Conservation (phyloP, 1,140 invertebrate genomes). For the Rhizoglyphus robini region DNA sequence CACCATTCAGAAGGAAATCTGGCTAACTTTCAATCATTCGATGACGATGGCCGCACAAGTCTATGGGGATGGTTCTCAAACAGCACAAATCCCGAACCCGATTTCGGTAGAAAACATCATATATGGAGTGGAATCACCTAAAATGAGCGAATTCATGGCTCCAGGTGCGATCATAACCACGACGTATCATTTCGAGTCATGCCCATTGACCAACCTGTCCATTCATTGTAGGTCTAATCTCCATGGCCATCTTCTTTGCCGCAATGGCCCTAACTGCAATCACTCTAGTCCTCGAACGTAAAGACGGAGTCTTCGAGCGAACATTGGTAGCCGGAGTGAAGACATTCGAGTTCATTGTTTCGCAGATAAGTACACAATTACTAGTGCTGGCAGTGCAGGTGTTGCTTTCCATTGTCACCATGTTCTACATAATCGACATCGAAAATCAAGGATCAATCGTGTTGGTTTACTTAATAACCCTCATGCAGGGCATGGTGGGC, state of each 20-base stretch:
- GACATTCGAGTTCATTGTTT: conserved; percentile 74
- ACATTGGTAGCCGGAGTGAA: conserved; percentile 79
- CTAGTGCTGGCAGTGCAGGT: conserved; percentile 89
- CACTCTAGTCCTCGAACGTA: conserved; percentile 75
- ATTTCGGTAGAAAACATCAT: conserved; percentile 59
- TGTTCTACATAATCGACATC: conserved; percentile 65
- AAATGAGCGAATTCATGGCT: conserved; percentile 53
- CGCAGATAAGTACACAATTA: conserved; percentile 82
- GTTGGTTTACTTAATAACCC: conserved; percentile 56
- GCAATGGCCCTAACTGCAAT: conserved; percentile 86
- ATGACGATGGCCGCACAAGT: not conserved
- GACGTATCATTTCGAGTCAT: conserved; percentile 28
- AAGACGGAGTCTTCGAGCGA: conserved; percentile 70
- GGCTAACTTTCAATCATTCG: conserved; percentile 17
- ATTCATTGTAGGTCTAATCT: not conserved
- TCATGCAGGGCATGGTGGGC: conserved; percentile 66
- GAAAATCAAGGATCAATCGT: conserved; percentile 60
- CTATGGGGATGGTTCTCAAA: not conserved
- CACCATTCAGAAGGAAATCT: conserved; percentile 21
- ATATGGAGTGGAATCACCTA: conserved; percentile 71
- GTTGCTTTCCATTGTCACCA: conserved; percentile 62
- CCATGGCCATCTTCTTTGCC: conserved; percentile 63
- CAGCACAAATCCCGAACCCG: not conserved
- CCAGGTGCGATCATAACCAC: conserved; percentile 47
- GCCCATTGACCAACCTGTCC: not conserved